Conservation (phyloP, 2,113 vertebrate genomes). For the Ahaetulla prasina region DNA sequence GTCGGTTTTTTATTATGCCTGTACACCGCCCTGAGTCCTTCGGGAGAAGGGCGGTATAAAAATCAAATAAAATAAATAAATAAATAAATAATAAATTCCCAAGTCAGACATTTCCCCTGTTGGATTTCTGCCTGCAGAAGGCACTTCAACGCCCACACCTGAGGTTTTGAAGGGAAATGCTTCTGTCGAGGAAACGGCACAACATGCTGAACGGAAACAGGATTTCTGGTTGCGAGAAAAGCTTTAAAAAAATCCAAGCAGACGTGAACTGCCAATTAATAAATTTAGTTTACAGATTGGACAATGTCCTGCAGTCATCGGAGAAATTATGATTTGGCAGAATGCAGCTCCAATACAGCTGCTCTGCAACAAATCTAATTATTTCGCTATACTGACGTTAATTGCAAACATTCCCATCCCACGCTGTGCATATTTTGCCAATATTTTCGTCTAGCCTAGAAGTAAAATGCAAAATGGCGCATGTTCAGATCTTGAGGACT, state of each 20-base stretch:
- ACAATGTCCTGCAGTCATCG: neutral
- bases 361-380: neutral
- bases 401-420: neutral
- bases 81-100: no score
- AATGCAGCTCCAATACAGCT: neutral
- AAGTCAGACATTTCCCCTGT: neutral
- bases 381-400: neutral
- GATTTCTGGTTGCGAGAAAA: neutral
- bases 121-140: neutral
- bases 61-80: no score
- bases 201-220: neutral
- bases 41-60: no score
- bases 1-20: no score
- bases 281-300: slow-evolving; percentile 4
- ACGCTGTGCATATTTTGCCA: neutral
- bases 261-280: neutral
- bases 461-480: neutral
- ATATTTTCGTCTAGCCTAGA: neutral
- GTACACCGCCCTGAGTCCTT: no score
- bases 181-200: neutral
- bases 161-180: neutral
- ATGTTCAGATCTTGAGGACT: neutral
- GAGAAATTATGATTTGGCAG: slow-evolving; percentile 5
- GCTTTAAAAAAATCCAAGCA: neutral
- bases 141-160: no score